Percentiles rank a stretch among this genome's conserved stretches.
Evolutionary conservation across 2,797 vertebrate species (phyloP).

Genomic region (Borostomias antarcticus): DNA sequence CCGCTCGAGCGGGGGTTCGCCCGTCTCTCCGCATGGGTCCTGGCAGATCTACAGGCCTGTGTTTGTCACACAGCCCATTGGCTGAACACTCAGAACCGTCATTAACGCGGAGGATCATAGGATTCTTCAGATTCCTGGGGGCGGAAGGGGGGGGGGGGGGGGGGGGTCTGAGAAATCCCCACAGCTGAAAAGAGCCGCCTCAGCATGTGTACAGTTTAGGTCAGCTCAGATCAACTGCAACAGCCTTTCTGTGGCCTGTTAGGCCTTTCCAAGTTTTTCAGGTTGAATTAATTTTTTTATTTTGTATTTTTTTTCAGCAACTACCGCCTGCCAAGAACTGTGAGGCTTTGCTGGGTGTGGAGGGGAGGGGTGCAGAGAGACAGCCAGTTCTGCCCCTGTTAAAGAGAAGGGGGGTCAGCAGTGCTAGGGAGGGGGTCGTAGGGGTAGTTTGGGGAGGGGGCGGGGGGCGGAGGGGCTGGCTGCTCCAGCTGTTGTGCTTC

Average conservation of each 20-base stretch:
- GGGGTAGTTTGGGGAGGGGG: constrained; percentile 40
- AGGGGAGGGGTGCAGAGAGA: constrained; percentile 46
- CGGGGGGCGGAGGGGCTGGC: background rate
- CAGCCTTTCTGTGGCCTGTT: constrained; percentile 49
- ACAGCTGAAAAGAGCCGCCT: constrained; percentile 59
- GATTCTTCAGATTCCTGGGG: constrained; percentile 69
- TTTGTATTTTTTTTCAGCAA: constrained; percentile 22
- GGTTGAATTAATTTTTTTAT: background rate
- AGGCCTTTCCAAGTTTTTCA: background rate
- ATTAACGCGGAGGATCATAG: constrained; percentile 49
- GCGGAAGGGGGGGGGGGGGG: constrained; percentile 60
- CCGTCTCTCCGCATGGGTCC: constrained; percentile 6
- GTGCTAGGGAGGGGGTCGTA: constrained; percentile 20
- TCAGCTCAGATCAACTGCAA: constrained; percentile 52
- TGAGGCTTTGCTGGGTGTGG: constrained; percentile 29
- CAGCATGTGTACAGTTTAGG: constrained; percentile 52
- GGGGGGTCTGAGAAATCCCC: too few species aligned
- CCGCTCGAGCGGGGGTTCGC: constrained; percentile 22
- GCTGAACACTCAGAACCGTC: constrained; percentile 22
- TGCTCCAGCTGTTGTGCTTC: constrained; percentile 70
- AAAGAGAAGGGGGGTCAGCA: constrained; percentile 29
- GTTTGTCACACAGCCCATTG: constrained; percentile 60
- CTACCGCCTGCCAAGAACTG: constrained; percentile 42
- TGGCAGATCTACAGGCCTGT: constrained; percentile 6
- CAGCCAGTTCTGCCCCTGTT: constrained; percentile 35